Percentiles rank a stretch among this genome's conserved stretches.
These are phyloP conservation scores for Drosophila pseudotakahashii DNA, from an alignment of 2,888 invertebrate species.

Conservation along the genomic window DNA sequence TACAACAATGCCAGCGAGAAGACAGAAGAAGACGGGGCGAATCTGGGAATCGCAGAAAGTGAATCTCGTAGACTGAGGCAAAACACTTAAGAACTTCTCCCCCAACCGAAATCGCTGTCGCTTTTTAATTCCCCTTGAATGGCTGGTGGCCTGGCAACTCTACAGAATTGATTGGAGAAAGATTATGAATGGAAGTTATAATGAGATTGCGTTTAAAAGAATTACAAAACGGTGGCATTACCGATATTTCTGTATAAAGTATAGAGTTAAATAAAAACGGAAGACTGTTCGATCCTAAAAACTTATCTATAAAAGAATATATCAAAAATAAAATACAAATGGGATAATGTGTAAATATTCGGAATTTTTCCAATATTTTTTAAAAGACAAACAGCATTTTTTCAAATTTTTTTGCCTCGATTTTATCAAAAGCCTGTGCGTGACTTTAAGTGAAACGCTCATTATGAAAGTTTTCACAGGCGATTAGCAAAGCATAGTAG, in stretches of 20 bases:
- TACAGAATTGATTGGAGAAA: slow-evolving; percentile 11
- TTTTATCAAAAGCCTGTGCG: neutral
- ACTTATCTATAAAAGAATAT: too few species aligned
- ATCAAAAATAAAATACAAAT: too few species aligned
- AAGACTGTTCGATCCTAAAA: too few species aligned
- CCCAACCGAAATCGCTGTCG: neutral
- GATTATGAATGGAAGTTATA: slow-evolving; percentile 20
- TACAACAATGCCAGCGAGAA: slow-evolving; percentile 32
- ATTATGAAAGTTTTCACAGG: slow-evolving; percentile 66
- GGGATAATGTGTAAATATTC: too few species aligned
- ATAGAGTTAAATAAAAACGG: too few species aligned
- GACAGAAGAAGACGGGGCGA: slow-evolving; percentile 1
- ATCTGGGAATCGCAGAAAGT: neutral
- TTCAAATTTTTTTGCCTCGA: neutral
- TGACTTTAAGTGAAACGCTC: slow-evolving; percentile 56
- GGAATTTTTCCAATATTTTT: too few species aligned
- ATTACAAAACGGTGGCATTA: neutral
- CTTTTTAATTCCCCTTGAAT: slow-evolving; percentile 12
- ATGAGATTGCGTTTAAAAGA: slow-evolving; percentile 4
- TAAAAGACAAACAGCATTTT: too few species aligned
- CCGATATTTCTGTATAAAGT: too few species aligned
- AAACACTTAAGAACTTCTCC: slow-evolving; percentile 32
- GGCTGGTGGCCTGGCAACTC: slow-evolving; percentile 1
- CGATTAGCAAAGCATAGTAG: slow-evolving; percentile 47
- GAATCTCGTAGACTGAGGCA: neutral